Conservation (phyloP, 2,113 vertebrate genomes). For the Phylloscopus trochilus region DNA sequence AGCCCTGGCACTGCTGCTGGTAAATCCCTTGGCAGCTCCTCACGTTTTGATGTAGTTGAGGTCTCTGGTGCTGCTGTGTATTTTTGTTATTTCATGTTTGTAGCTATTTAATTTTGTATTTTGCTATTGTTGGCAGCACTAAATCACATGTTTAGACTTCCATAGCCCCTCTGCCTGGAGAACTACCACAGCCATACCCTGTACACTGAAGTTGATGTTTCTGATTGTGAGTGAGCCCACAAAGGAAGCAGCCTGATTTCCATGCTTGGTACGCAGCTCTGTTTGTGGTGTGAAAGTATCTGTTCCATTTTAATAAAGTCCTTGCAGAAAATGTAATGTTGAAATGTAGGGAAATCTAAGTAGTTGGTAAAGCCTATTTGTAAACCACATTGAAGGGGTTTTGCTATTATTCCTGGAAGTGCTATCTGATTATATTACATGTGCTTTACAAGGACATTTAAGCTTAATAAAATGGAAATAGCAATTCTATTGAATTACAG, state of each 20-base stretch:
- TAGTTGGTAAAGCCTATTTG: neutral
- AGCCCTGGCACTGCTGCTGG: neutral
- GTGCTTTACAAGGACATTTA: neutral
- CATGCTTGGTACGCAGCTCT: neutral
- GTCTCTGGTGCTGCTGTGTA: neutral
- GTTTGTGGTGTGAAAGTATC: neutral
- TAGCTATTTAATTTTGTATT: neutral
- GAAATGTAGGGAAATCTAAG: neutral
- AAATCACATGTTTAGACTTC: neutral
- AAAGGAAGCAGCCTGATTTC: neutral
- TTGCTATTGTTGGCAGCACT: neutral
- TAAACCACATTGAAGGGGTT: neutral
- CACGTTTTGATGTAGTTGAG: neutral
- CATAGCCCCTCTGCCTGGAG: neutral
- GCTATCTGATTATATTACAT: neutral
- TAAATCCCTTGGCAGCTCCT: neutral
- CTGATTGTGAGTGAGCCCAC: neutral
- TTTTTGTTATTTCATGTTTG: neutral
- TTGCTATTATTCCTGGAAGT: neutral
- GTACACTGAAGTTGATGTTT: neutral
- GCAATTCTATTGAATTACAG: neutral
- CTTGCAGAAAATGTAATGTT: neutral
- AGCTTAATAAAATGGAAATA: neutral
- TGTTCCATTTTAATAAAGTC: neutral
- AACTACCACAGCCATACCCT: neutral